Percentiles rank a stretch among this genome's conserved stretches.
Conservation (phyloP, 2,797 vertebrate genomes). For the Odontamblyopus lacepedii region DNA sequence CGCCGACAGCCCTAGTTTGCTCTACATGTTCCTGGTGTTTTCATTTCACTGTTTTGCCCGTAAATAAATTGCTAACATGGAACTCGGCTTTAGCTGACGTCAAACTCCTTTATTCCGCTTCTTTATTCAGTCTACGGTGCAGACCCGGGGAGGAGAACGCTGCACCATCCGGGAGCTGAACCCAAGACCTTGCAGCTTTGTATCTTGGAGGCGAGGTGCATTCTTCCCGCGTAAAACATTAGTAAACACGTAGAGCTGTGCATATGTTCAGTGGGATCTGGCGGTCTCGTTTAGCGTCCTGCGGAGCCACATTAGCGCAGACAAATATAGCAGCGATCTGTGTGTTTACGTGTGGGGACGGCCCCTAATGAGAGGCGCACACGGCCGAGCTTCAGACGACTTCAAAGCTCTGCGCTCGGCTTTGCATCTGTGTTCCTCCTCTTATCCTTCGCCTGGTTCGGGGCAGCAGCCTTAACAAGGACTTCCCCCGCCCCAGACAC, state of each 20-base stretch:
- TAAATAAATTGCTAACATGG: too few relatives aligned
- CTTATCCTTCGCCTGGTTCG: not conserved
- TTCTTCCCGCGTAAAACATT: not conserved
- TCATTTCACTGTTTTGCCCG: too few relatives aligned
- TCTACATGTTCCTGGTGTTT: too few relatives aligned
- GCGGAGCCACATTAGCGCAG: not conserved
- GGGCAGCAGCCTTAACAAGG: too few relatives aligned
- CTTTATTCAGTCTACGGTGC: too few relatives aligned
- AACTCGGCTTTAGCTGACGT: too few relatives aligned
- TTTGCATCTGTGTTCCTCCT: not conserved
- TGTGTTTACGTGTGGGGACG: conserved; percentile 24
- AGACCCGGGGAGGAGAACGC: too few relatives aligned
- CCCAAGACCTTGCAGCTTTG: not conserved
- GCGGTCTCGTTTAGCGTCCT: conserved; percentile 22
- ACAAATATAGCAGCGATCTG: not conserved
- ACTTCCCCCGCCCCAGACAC: too few relatives aligned
- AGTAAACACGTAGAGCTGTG: not conserved
- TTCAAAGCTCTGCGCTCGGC: conserved; percentile 51
- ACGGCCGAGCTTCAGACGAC: conserved; percentile 34
- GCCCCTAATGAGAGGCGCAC: conserved; percentile 39
- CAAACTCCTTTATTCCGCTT: too few relatives aligned
- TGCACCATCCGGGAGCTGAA: not conserved
- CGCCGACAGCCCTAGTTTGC: too few relatives aligned
- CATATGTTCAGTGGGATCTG: not conserved
- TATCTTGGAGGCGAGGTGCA: not conserved